Base-by-base conservation (phyloP, 2,113 vertebrate genomes). In the Hirundichthys speculiger region DNA sequence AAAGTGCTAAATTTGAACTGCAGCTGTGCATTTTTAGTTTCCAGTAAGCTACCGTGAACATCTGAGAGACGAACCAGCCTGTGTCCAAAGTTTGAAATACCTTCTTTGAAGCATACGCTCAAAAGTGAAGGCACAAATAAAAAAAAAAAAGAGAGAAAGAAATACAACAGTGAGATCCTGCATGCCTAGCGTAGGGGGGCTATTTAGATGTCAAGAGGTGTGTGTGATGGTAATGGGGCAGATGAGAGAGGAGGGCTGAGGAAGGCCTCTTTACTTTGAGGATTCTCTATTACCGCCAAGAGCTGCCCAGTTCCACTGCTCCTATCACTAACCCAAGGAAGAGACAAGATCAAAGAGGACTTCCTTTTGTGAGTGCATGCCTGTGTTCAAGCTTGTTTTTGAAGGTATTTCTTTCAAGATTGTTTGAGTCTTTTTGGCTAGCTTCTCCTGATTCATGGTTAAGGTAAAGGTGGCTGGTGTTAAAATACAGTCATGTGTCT, bases 141-240 rank as follows among this genome's bases (percentile, higher is more conserved):
- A 13, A 6, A 12, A 20, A 13, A 56, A 45, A 69, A 13, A 7
- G 25, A 34, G n/a, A n/a, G n/a, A n/a, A n/a, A n/a, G n/a, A n/a
- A n/a, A n/a, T n/a, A n/a, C n/a, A n/a, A n/a, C n/a, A 22, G 49
- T 34, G 55, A 50, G 75, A 84, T 60, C 41, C 62, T 58, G 59
- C 67, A 75, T 84, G 80, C 78, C 78, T 74, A 72, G 67, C 46
- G 51, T 41, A n/a, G 76, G 71, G 71, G 82, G 70, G 78, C 80
- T 81, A 88, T 90, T 90, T 88, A 77, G 86, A 89, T 88, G 86
- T 88, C 84, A 87, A 79, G 73, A 78, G 79, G 83, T 89, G 77
- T 86, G 84, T 82, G 81, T 88, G 87, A 88, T 82, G 80, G 79
- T 90, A 87, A 88, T 88, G 61, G 83, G 75, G 73, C 79, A 88